Conservation (phyloP, 2,113 vertebrate species). For the Entomyzon cyanotis region DNA sequence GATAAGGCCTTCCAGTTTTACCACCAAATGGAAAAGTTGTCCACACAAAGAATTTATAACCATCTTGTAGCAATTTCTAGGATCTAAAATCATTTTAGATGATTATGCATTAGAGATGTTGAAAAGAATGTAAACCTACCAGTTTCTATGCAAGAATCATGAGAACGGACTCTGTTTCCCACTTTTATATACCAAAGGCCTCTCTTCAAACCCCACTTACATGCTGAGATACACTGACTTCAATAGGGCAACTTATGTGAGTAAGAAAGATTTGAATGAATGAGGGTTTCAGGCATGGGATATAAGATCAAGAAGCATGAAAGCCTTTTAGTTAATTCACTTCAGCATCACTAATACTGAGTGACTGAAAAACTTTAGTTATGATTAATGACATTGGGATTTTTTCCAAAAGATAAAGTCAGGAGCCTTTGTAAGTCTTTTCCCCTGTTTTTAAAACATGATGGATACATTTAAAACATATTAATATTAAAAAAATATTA, state of each 20-base stretch:
- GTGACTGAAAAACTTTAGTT: slow-evolving; percentile 43
- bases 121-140: slow-evolving; percentile 64
- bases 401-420: not conserved
- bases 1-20: slow-evolving; percentile 75
- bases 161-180: not conserved
- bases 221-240: slow-evolving; percentile 36
- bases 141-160: slow-evolving; percentile 56
- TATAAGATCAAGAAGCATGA: slow-evolving; percentile 59
- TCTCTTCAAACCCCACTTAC: slow-evolving; percentile 9
- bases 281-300: slow-evolving; percentile 8
- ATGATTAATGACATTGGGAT: not conserved
- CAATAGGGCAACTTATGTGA: slow-evolving; percentile 12
- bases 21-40: slow-evolving; percentile 74
- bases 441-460: not conserved
- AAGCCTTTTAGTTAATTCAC: slow-evolving; percentile 57
- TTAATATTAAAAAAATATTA: not conserved
- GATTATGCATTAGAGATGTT: slow-evolving; percentile 59
- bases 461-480: not conserved
- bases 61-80: slow-evolving; percentile 77
- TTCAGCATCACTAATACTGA: slow-evolving; percentile 36
- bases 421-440: not conserved
- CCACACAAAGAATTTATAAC: slow-evolving; percentile 74
- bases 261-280: slow-evolving; percentile 27
- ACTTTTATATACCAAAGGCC: not conserved
- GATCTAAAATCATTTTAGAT: slow-evolving; percentile 64